These are phyloP conservation scores for Hirudo medicinalis DNA, from an alignment of 1,140 invertebrate species.

Conservation along the genomic window DNA sequence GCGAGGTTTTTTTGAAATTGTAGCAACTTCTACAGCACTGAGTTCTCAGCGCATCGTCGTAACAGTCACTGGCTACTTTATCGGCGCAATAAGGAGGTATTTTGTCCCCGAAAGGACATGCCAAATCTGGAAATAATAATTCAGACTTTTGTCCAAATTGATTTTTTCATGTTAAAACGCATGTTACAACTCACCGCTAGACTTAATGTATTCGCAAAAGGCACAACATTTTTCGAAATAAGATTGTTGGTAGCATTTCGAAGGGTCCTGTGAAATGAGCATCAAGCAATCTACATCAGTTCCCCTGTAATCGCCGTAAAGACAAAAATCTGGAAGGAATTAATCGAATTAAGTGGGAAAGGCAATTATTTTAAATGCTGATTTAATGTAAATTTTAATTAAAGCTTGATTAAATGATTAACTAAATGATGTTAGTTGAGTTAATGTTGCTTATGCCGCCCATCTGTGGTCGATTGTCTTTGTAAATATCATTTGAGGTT, in stretches of 20 bases:
- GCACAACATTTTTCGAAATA: constrained; percentile 10
- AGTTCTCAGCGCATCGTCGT: background rate
- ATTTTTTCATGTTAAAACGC: background rate
- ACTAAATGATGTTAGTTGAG: background rate
- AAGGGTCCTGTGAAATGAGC: background rate
- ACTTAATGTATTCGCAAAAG: constrained; percentile 4
- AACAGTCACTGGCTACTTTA: background rate
- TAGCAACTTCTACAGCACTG: constrained; percentile 15
- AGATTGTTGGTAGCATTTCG: constrained; percentile 4
- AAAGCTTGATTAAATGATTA: background rate
- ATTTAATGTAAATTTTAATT: background rate
- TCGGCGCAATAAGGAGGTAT: background rate
- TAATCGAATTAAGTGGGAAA: background rate
- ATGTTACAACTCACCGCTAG: background rate
- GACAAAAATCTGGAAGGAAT: constrained; percentile 10
- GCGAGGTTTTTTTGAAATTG: background rate
- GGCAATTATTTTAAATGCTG: background rate
- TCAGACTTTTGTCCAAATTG: background rate
- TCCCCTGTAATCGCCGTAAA: constrained; percentile 12
- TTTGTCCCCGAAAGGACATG: constrained; percentile 14
- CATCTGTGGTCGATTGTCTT: background rate
- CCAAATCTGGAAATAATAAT: background rate
- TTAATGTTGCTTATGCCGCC: background rate
- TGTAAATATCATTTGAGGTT: too few species aligned
- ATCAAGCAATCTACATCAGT: background rate